Base-by-base conservation (phyloP, 2,113 vertebrate species). In the Paracanthobrama guichenoti region DNA sequence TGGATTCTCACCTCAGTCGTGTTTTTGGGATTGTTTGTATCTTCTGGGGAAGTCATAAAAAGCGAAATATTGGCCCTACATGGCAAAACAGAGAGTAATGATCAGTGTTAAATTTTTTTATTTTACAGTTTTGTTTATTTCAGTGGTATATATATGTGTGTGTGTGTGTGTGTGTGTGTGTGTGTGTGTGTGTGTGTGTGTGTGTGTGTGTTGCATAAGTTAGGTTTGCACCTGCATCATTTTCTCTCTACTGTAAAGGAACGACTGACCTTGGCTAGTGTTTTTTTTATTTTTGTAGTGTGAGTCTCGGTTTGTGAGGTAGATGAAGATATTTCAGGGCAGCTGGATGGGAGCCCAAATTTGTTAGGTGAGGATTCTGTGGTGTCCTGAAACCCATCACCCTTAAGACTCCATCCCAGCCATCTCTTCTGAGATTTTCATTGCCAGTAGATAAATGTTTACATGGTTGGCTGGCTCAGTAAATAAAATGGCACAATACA, bases 401-500 rank as follows among this genome's bases (percentile, higher is more conserved):
- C 28, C 74, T 57, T 39, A 57, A 77, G 74, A 77, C 28, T 35
- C 50, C 26, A 39, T 57, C 20, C 28, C 50, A 57, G 74, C 74
- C 44, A 39, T 8, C 28, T n/a, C 53, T 57, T 39, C 11, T 35
- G 28, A 57, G 6, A 55, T 76, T 35, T 57, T 57, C 50, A 55
- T 6, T 76, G 50, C 73, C 4, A 7, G 13, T 55, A 76, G 28
- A 55, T 55, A 35, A 55, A 76, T 6, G 74, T 77, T 77, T 31
- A 57, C 50, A 77, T 77, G 20, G 74, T 39, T 31, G 50, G 28
- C 28, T 57, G 50, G 12, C 18, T 57, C 74, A 1, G 74, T 35
- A 57, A 72, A 72, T 72, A 72, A 73, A 31, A 73, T 46, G 69
- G 12, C n/a, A 73, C 13, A 13, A 77, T 77, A 57, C 11, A n/a